phyloP scores from a whole-genome alignment of 2,888 invertebrate genomes.

The Rhaphigaster nebulosa region DNA sequence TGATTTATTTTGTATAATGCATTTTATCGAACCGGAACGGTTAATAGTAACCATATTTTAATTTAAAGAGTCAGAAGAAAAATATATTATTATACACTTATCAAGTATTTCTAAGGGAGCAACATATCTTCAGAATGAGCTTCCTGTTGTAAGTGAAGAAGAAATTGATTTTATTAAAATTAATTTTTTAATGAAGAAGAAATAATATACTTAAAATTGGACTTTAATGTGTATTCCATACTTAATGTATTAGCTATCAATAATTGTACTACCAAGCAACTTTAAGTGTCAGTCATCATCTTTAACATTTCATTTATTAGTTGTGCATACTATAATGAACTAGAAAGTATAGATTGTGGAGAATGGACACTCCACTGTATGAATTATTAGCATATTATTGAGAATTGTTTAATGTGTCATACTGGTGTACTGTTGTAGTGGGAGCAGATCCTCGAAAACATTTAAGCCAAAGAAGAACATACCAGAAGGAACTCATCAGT shows the following conservation, averaged over 20 bases:
- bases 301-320: not conserved
- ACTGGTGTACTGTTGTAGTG: constrained; percentile 71
- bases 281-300: not conserved
- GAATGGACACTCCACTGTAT: not conserved
- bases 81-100: not conserved
- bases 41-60: not conserved
- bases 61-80: not conserved
- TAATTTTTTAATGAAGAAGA: not conserved
- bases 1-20: constrained; percentile 26
- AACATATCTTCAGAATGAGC: constrained; percentile 62
- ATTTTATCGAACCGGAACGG: not conserved
- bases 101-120: not conserved
- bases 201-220: not conserved
- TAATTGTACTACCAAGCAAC: not conserved
- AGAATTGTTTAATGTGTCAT: not conserved
- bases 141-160: constrained; percentile 64
- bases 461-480: constrained; percentile 99
- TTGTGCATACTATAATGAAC: not conserved
- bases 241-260: not conserved
- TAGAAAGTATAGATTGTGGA: not conserved
- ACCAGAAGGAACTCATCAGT: constrained; percentile 97
- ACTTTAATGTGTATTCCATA: not conserved
- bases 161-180: constrained; percentile 8
- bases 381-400: not conserved
- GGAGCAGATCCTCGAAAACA: constrained; percentile 94